Percentiles rank a stretch among this genome's conserved stretches.
phyloP scores from a whole-genome alignment of 2,113 vertebrate genomes.

The Ictidomys tridecemlineatus region DNA sequence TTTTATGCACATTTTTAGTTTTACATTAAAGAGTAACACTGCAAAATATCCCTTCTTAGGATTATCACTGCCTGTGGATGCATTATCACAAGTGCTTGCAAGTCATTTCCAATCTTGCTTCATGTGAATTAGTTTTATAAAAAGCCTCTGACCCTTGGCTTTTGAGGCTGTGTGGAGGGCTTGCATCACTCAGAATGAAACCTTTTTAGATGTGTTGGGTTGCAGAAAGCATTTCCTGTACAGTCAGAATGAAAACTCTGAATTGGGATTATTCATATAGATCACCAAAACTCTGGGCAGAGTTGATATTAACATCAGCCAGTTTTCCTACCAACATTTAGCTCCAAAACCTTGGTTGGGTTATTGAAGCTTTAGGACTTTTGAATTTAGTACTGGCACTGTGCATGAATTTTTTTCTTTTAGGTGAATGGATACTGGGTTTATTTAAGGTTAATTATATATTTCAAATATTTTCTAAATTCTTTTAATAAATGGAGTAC shows the following conservation, averaged over 20 bases:
- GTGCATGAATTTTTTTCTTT: neutral
- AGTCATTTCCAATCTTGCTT: slow-evolving; percentile 47
- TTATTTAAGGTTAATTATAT: neutral
- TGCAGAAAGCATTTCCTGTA: slow-evolving; percentile 76
- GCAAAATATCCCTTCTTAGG: neutral
- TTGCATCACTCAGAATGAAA: slow-evolving; percentile 67
- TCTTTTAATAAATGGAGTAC: neutral
- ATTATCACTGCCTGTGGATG: neutral
- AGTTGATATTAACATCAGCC: neutral
- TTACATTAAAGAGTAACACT: neutral
- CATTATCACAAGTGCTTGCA: neutral
- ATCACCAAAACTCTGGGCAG: slow-evolving; percentile 70
- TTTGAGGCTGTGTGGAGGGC: slow-evolving; percentile 58
- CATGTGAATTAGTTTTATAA: slow-evolving; percentile 59
- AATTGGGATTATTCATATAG: slow-evolving; percentile 73
- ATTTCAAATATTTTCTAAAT: neutral
- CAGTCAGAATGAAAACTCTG: slow-evolving; percentile 72
- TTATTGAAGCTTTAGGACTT: neutral
- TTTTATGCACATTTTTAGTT: slow-evolving; percentile 51
- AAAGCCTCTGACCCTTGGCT: slow-evolving; percentile 68
- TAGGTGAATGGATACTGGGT: neutral
- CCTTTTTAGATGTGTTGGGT: slow-evolving; percentile 72
- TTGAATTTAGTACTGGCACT: neutral
- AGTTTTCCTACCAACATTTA: neutral
- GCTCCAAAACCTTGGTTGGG: neutral